Evolutionary conservation across 1,140 invertebrate genomes (phyloP).

Genomic region (Euwallacea fornicatus): DNA sequence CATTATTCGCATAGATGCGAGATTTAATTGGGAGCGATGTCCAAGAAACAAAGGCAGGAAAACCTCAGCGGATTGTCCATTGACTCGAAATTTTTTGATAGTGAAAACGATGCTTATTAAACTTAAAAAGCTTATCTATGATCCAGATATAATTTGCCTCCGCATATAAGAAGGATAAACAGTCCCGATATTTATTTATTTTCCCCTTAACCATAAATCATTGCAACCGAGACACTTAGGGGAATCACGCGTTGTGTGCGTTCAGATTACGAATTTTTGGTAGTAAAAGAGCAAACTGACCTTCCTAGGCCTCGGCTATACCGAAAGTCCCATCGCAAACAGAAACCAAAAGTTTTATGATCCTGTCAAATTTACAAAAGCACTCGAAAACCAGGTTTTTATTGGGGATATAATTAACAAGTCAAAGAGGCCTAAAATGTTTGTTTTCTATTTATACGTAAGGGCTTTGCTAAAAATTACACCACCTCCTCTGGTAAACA

Average conservation of each 20-base stretch:
- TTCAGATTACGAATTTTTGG: conserved; percentile 33
- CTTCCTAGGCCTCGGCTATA: neutral
- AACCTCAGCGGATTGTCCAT: too few relatives aligned
- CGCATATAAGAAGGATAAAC: neutral
- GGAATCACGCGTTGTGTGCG: conserved; percentile 21
- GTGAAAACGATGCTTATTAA: neutral
- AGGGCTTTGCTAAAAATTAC: conserved; percentile 38
- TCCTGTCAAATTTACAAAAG: conserved; percentile 35
- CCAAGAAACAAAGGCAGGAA: too few relatives aligned
- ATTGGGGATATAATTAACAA: conserved; percentile 36
- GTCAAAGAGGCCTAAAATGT: conserved; percentile 34
- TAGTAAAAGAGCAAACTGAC: conserved; percentile 28
- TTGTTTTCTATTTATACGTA: conserved; percentile 32
- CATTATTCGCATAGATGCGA: neutral
- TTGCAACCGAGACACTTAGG: neutral
- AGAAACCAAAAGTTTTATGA: conserved; percentile 35
- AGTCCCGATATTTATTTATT: neutral
- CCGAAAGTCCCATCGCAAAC: conserved; percentile 31
- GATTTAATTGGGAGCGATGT: neutral
- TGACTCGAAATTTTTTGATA: neutral
- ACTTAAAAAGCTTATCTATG: neutral
- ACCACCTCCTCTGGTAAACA: conserved; percentile 27
- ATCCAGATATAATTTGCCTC: conserved; percentile 8
- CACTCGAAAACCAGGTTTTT: conserved; percentile 34
- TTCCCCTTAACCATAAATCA: conserved; percentile 20